A percentile compares a stretch with the other conserved stretches of the same genome.
Evolutionary conservation across 2,888 invertebrate genomes (phyloP).

Genomic region (Lysandra bellargus): DNA sequence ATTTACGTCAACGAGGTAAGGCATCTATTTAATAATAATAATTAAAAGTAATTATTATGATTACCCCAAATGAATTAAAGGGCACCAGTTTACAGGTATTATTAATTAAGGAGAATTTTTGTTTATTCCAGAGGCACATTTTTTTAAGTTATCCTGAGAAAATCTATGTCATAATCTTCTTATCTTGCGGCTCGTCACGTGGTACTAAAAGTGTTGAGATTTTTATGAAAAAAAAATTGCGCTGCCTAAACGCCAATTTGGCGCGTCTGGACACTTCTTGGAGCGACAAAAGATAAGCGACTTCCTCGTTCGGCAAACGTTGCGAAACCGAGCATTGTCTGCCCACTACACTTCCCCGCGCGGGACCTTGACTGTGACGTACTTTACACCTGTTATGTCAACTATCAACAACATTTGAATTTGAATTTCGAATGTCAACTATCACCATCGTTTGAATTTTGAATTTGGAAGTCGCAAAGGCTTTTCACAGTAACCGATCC

Average conservation of each 20-base stretch:
- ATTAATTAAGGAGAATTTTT: too few relatives aligned
- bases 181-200: too few relatives aligned
- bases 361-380: slow-evolving; percentile 58
- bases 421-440: not conserved
- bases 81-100: too few relatives aligned
- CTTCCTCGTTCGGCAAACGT: slow-evolving; percentile 61
- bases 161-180: too few relatives aligned
- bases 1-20: too few relatives aligned
- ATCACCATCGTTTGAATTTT: not conserved
- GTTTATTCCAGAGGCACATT: too few relatives aligned
- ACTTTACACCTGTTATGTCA: slow-evolving; percentile 35
- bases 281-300: slow-evolving; percentile 53
- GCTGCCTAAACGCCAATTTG: not conserved
- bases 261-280: not conserved
- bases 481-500: not conserved
- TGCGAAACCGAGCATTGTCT: slow-evolving; percentile 61
- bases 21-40: too few relatives aligned
- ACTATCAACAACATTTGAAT: slow-evolving; percentile 15
- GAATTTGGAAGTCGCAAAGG: not conserved
- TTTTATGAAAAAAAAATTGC: not conserved
- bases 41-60: too few relatives aligned
- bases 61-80: too few relatives aligned
- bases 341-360: slow-evolving; percentile 62
- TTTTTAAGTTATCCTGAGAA: too few relatives aligned
- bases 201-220: too few relatives aligned